A percentile compares a stretch with the other conserved stretches of the same genome.
phyloP scores from a whole-genome alignment of 2,113 vertebrate genomes.

The Callaeas wilsoni region DNA sequence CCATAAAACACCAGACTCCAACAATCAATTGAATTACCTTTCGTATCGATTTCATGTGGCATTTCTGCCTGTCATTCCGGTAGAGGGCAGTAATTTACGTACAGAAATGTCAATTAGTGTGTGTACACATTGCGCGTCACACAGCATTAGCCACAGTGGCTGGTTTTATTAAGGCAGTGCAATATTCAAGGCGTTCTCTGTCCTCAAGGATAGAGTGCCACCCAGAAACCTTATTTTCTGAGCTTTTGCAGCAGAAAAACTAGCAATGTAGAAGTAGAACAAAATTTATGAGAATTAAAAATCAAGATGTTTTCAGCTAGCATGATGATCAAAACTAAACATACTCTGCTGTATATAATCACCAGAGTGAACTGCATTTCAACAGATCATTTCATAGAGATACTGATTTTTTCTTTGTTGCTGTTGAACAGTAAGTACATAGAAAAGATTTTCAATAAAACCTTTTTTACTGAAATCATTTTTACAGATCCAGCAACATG shows the following conservation, averaged over 20 bases:
- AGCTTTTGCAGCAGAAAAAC: not conserved
- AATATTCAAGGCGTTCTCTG: not conserved
- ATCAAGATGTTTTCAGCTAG: not conserved
- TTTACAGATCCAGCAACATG: not conserved
- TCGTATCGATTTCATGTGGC: not conserved
- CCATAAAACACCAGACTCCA: not conserved
- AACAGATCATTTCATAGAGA: not conserved
- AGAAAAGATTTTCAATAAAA: not conserved
- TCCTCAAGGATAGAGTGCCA: not conserved
- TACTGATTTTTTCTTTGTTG: not conserved
- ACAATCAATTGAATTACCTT: not conserved
- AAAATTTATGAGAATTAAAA: not conserved
- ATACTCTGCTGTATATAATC: not conserved
- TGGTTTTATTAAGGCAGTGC: not conserved
- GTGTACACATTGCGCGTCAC: rapidly evolving
- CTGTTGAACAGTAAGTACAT: not conserved
- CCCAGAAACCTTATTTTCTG: not conserved
- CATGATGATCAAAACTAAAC: not conserved
- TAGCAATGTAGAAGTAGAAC: not conserved
- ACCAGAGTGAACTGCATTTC: not conserved
- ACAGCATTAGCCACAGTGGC: not conserved
- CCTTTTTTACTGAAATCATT: not conserved
- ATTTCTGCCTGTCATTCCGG: not conserved
- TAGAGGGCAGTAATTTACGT: conserved; percentile 58
- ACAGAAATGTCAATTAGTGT: not conserved